phyloP scores from a whole-genome alignment of 2,888 invertebrate species.

The Rotaria magnacalcarata region DNA sequence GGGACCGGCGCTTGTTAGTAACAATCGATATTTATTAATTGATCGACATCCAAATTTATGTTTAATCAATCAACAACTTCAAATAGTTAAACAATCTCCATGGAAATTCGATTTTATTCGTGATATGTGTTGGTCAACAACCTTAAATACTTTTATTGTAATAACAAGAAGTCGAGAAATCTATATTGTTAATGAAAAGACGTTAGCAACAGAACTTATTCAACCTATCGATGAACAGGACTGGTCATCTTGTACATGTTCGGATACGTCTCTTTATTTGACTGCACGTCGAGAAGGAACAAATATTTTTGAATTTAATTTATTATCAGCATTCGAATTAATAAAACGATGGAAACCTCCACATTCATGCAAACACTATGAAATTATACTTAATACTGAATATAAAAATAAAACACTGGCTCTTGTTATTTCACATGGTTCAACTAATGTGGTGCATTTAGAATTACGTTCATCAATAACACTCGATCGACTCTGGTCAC shows the following conservation, averaged over 20 bases:
- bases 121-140: conserved; percentile 1
- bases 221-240: not conserved
- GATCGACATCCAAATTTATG: not conserved
- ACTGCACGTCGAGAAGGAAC: not conserved
- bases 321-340: not conserved
- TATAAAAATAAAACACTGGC: not conserved
- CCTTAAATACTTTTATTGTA: not conserved
- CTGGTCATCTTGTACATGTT: conserved; percentile 14
- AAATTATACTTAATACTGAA: not conserved
- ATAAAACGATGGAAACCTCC: not conserved
- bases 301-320: not conserved
- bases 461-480: not conserved
- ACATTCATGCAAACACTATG: not conserved
- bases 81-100: not conserved
- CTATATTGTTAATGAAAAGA: not conserved
- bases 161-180: not conserved
- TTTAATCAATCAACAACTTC: not conserved
- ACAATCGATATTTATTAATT: too few relatives aligned
- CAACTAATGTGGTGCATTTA: not conserved
- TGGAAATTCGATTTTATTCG: conserved; percentile 11
- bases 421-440: not conserved
- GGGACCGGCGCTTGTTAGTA: too few relatives aligned
- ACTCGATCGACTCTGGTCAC: not conserved
- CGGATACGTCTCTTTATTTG: not conserved
- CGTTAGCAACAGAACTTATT: not conserved